Evolutionary conservation across 2,797 vertebrate genomes (phyloP).

Genomic region (Lacerta bilineata): DNA sequence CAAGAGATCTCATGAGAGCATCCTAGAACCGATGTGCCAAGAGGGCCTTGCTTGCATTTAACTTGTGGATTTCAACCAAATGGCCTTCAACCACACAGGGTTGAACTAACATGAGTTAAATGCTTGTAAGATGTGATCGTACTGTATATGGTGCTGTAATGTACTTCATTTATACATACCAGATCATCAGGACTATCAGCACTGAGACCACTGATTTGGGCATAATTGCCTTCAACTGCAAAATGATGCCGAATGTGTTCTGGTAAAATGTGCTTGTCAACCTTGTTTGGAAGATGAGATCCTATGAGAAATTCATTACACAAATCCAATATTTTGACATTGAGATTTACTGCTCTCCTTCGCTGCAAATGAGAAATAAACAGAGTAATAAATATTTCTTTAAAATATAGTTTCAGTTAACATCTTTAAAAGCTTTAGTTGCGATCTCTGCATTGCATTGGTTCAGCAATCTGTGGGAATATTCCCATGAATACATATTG

Average conservation of each 20-base stretch:
- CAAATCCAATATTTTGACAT: slow-evolving; percentile 92
- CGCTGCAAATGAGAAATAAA: slow-evolving; percentile 81
- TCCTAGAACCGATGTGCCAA: too few relatives aligned
- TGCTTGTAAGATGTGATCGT: too few relatives aligned
- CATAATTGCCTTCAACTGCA: slow-evolving; percentile 84
- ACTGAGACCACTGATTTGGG: slow-evolving; percentile 88
- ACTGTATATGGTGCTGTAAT: not conserved
- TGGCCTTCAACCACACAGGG: too few relatives aligned
- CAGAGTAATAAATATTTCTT: not conserved
- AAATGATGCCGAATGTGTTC: slow-evolving; percentile 88
- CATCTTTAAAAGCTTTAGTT: not conserved
- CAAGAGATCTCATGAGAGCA: too few relatives aligned
- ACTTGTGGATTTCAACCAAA: too few relatives aligned
- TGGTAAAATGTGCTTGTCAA: slow-evolving; percentile 88
- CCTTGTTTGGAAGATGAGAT: slow-evolving; percentile 90
- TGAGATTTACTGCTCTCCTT: slow-evolving; percentile 90
- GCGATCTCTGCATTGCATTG: too few relatives aligned
- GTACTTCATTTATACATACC: slow-evolving; percentile 76
- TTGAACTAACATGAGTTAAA: too few relatives aligned
- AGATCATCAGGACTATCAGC: slow-evolving; percentile 91
- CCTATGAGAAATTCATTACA: slow-evolving; percentile 90
- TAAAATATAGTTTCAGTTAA: slow-evolving; percentile 20
- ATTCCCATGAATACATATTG: not conserved
- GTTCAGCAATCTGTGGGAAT: not conserved
- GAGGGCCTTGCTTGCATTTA: too few relatives aligned